Evolutionary conservation across 2,797 vertebrate genomes (phyloP), one percentile per base, ranked within the genome.

Genomic region (Enteromius anoplus): DNA sequence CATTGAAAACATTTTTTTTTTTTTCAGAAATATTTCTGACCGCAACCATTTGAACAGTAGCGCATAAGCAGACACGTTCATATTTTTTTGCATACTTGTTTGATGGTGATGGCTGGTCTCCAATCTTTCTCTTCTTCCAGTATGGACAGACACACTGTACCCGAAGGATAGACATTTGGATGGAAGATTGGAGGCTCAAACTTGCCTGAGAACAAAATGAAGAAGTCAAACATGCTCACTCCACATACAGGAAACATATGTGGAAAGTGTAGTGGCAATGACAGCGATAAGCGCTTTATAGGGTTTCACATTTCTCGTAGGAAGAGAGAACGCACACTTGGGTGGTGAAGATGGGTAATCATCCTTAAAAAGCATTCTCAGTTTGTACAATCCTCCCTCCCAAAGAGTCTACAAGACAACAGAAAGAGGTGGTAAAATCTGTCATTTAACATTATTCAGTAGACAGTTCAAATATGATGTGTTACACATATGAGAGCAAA

Each of bases 281-380:
- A 49, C 12, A 51, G 14, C 1, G 23, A 53, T 19, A 26, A 17
- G 64, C 73, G 58, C 21, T 26, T 9, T 5, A 58, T 37, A 60
- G 53, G n/a, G 11, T 4, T 32, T 21, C 32, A 17, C 11, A 76
- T 40, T 69, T 34, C 12, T 32, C 8, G 23, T 19, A 29, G 37
- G 37, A 76, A 23, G 37, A 29, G 23, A 40, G 65, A 29, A 95
- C 98, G 97, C 91, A 98, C 97, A 99, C 95, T 99, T 99, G n/a
- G 97, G 98, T 37, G 98, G 98, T 15, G 98, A 99, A 80, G 97
- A 98, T 3, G 98, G 98, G 88, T 98, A 99, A 88, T 99, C 98
- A 71, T 99, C 97, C 95, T 99, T 98, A 90, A 99, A 99, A 78
- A 99, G 95, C 98, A 99, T 98, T 91, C 97, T 92, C 82, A 99